Base-by-base conservation (phyloP, 2,797 vertebrate genomes). In the Channa striata region DNA sequence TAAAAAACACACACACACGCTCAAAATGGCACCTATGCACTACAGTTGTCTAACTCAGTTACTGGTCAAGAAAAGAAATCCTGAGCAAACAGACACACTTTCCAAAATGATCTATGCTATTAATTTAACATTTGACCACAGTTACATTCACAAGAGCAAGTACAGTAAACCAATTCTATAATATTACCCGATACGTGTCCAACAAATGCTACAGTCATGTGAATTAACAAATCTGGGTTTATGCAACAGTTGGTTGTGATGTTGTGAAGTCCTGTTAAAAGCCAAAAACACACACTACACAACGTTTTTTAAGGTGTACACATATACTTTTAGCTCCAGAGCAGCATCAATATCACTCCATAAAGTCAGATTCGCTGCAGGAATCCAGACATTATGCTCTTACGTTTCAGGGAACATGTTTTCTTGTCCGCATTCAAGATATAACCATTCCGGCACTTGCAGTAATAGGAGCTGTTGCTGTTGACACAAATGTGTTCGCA, bases 401-500 rank as follows among this genome's bases (percentile, higher is more conserved):
- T 93, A 91, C 89, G 79, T 95, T 95, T 91, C 91, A 90, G 88
- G 78, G 94, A 94, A 87, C 96, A 97, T 0, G 93, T 96, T 87
- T 91, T 96, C 90, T 90, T 85, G 90, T 97, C 96, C n/a, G 85
- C 77, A 64, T 96, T 96, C 91, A 97, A 87, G 87, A 85, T 83
- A 78, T 93, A 96, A 72, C 95, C 94, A 13, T 78, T 87, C 34
- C 92, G 89, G 90, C 97, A 98, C 90, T 92, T 92, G 47, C 97
- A 97, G 84, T 93, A 90, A 78, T 88, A 95, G 80, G 90, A 93
- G 51, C 90, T 92, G 36, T 82, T 90, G 63, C 89, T 94, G 49
- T 89, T 95, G 91, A 97, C 84, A 7, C 96, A 98, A 71, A 95
- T 77, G 85, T 98, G 97, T 75, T 97, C 87, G 11, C 97, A 97